These are phyloP conservation scores for Oncorhynchus keta DNA, from an alignment of 2,113 vertebrate genomes.

Conservation along the genomic window DNA sequence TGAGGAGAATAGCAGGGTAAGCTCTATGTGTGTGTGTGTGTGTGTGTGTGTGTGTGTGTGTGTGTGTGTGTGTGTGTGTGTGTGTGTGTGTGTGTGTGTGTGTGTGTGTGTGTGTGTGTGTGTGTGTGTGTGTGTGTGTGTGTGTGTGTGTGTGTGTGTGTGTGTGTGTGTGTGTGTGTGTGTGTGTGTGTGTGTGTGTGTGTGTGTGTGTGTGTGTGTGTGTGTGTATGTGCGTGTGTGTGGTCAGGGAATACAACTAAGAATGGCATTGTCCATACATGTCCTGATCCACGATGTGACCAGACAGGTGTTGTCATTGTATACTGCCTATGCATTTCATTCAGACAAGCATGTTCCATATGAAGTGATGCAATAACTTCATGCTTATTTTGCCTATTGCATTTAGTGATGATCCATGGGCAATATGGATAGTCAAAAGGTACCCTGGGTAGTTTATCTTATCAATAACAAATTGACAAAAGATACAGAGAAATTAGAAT, in stretches of 20 bases:
- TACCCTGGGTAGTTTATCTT: background rate
- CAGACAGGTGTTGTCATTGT: background rate
- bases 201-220: too few species aligned
- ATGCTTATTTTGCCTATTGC: background rate
- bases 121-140: too few species aligned
- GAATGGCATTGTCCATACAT: background rate
- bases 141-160: too few species aligned
- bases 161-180: too few species aligned
- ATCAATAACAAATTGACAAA: too few species aligned
- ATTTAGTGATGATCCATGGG: background rate
- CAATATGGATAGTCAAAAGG: background rate
- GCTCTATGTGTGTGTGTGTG: background rate
- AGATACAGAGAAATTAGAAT: too few species aligned
- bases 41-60: too few species aligned
- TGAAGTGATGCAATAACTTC: background rate
- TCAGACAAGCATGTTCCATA: background rate
- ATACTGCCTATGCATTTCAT: background rate
- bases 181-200: too few species aligned
- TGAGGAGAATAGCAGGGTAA: background rate
- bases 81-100: too few species aligned
- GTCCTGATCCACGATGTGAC: background rate
- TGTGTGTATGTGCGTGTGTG: too few species aligned
- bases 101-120: too few species aligned
- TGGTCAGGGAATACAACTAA: background rate
- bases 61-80: background rate